Conservation (phyloP, 1,140 invertebrate species). For the Drosophila saltans region DNA sequence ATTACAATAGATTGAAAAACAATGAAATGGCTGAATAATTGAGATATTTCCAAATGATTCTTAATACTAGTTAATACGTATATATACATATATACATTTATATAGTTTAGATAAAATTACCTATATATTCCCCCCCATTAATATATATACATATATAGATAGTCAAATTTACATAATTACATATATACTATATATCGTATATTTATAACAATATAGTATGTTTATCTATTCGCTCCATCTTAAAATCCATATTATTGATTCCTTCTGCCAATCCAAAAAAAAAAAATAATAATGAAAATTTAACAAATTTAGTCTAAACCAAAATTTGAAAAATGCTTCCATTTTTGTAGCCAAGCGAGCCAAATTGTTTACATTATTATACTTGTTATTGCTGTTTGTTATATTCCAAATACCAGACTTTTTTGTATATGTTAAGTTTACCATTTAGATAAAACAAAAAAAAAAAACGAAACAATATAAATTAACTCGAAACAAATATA, state of each 20-base stretch:
- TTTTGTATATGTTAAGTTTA: slow-evolving; percentile 10
- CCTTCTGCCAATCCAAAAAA: neutral
- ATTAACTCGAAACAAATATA: neutral
- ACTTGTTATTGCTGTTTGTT: slow-evolving; percentile 9
- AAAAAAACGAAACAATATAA: neutral
- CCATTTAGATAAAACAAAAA: neutral
- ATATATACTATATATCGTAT: slow-evolving; percentile 30
- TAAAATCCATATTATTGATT: neutral
- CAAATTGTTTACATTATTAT: neutral
- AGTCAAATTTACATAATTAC: slow-evolving; percentile 32
- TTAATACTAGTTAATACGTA: slow-evolving; percentile 9
- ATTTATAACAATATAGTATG: slow-evolving; percentile 16
- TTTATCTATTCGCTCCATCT: slow-evolving; percentile 2
- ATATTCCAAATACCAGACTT: neutral
- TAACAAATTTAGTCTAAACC: slow-evolving; percentile 2
- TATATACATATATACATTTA: slow-evolving; percentile 10
- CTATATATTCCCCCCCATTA: slow-evolving; percentile 10
- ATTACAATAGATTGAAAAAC: slow-evolving; percentile 22
- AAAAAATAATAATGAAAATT: neutral
- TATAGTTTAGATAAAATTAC: slow-evolving; percentile 28
- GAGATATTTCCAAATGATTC: slow-evolving; percentile 22
- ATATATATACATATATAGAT: slow-evolving; percentile 39
- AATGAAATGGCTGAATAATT: slow-evolving; percentile 15
- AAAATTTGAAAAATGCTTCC: neutral
- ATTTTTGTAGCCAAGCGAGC: slow-evolving; percentile 8